Evolutionary conservation across 2,888 invertebrate genomes (phyloP).

Genomic region (Xylota sylvarum): DNA sequence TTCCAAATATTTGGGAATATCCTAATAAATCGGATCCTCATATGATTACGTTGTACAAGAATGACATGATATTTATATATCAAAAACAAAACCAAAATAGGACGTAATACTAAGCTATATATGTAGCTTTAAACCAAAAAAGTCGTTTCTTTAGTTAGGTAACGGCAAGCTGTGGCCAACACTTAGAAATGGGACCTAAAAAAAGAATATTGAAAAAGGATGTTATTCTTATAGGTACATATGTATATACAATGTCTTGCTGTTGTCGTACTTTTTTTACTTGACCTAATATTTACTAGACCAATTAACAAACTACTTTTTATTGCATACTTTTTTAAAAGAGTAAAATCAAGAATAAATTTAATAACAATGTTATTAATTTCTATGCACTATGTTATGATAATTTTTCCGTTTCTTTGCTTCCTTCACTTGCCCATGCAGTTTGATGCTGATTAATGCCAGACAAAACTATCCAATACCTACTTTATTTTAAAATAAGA

Average conservation of each 20-base stretch:
- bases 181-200: conserved; percentile 34
- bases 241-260: not conserved
- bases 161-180: conserved; percentile 27
- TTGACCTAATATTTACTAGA: not conserved
- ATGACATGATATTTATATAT: not conserved
- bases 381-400: not conserved
- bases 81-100: conserved; percentile 2
- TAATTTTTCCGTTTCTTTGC: not conserved
- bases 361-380: not conserved
- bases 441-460: not conserved
- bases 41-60: too few species aligned
- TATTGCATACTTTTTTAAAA: not conserved
- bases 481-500: not conserved
- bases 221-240: not conserved
- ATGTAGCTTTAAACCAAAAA: not conserved
- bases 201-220: conserved; percentile 19
- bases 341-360: not conserved
- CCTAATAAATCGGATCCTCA: too few species aligned
- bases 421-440: conserved; percentile 20
- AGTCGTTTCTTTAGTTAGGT: conserved; percentile 8
- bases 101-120: not conserved
- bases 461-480: not conserved
- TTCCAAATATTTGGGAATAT: too few species aligned
- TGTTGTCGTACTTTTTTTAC: not conserved
- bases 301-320: not conserved